Evolutionary conservation across 2,113 vertebrate genomes (phyloP).

Genomic region (Microcebus griseorufus): DNA sequence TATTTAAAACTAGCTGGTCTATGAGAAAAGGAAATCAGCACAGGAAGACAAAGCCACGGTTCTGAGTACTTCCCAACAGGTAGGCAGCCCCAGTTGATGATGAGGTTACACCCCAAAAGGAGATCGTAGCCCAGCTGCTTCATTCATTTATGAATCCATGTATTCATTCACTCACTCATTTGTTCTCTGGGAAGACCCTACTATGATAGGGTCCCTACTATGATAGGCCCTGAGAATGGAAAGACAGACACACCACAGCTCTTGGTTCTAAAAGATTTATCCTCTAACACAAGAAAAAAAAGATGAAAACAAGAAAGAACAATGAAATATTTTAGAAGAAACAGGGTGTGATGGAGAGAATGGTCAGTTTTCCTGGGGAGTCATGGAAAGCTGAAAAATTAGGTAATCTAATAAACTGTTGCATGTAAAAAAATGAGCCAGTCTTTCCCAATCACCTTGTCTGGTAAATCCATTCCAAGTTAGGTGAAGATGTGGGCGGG

Average conservation of each 20-base stretch:
- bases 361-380: neutral
- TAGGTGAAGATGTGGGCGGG: neutral
- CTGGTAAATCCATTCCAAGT: neutral
- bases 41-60: neutral
- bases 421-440: neutral
- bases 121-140: neutral
- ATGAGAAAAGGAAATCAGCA: neutral
- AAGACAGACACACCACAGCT: neutral
- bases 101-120: neutral
- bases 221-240: neutral
- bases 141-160: neutral
- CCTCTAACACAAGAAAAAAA: neutral
- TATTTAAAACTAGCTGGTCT: neutral
- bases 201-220: neutral
- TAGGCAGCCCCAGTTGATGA: neutral
- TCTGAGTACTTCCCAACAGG: neutral
- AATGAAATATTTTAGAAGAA: conserved; percentile 30
- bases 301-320: neutral
- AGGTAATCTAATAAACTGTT: neutral
- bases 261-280: neutral
- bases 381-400: neutral
- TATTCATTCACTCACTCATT: neutral
- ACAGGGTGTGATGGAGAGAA: neutral
- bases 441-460: neutral
- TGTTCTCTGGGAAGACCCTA: neutral